phyloP scores from a whole-genome alignment of 1,140 invertebrate genomes.

The Diploscapter pachys region DNA sequence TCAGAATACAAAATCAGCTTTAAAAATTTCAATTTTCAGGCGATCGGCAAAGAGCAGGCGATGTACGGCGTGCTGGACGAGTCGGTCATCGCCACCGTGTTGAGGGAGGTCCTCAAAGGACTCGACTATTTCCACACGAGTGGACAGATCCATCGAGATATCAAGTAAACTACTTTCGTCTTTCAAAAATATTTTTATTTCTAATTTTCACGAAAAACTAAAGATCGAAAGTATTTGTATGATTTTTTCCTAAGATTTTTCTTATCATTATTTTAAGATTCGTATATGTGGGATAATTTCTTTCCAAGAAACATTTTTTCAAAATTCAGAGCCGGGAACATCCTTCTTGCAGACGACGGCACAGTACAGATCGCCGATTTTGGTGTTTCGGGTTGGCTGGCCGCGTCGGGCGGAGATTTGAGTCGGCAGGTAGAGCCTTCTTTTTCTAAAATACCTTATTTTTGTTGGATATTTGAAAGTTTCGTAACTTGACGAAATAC shows the following conservation, averaged over 20 bases:
- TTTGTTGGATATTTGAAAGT: no score
- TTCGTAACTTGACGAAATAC: not conserved
- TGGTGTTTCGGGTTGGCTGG: constrained; percentile 72
- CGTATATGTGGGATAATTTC: no score
- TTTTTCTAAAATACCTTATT: no score
- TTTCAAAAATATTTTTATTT: not conserved
- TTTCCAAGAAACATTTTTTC: not conserved
- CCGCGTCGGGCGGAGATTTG: constrained; percentile 79
- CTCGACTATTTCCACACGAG: constrained; percentile 98
- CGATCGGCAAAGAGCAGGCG: constrained; percentile 80
- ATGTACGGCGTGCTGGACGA: constrained; percentile 96
- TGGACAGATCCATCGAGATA: constrained; percentile 87
- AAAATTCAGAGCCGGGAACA: constrained; percentile 72
- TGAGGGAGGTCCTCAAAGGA: constrained; percentile 95
- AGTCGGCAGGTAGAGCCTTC: constrained; percentile 69
- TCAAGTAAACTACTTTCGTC: constrained; percentile 32
- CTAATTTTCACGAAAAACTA: not conserved
- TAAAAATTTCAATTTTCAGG: constrained; percentile 30
- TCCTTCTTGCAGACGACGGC: constrained; percentile 94
- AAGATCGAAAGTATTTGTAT: no score
- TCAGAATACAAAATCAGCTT: no score
- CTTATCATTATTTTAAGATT: not conserved
- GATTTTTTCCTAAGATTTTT: no score
- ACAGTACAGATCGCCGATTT: constrained; percentile 84
- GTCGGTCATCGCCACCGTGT: constrained; percentile 91